Percentiles rank a stretch among this genome's conserved stretches.
Conservation (phyloP, 2,888 invertebrate species). For the Epinotia demarniana region DNA sequence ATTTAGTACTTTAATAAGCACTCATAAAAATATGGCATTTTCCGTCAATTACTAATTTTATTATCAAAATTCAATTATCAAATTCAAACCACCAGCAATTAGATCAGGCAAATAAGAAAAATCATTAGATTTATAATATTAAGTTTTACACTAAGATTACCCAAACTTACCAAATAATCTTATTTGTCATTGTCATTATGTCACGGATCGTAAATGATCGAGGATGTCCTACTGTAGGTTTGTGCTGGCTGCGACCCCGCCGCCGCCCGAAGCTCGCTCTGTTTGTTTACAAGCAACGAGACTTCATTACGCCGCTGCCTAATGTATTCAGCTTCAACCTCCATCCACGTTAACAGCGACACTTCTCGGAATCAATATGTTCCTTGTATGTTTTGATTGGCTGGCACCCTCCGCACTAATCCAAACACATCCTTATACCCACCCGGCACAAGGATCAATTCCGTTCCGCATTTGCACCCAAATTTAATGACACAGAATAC, state of each 20-base stretch:
- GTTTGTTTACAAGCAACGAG: slow-evolving; percentile 85
- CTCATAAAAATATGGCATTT: too few relatives aligned
- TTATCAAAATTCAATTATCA: too few relatives aligned
- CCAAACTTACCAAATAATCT: background rate
- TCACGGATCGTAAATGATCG: background rate
- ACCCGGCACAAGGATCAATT: slow-evolving; percentile 68
- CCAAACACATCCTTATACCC: slow-evolving; percentile 64
- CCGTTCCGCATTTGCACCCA: slow-evolving; percentile 57
- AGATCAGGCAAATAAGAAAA: too few relatives aligned
- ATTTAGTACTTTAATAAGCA: too few relatives aligned
- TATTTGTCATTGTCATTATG: background rate
- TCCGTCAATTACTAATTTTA: too few relatives aligned
- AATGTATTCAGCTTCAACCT: slow-evolving; percentile 85
- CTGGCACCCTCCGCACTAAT: slow-evolving; percentile 64
- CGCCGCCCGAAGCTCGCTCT: slow-evolving; percentile 61
- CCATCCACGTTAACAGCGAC: slow-evolving; percentile 84
- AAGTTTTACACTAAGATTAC: background rate
- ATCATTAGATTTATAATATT: too few relatives aligned
- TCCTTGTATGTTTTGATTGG: slow-evolving; percentile 85
- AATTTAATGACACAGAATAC: slow-evolving; percentile 82
- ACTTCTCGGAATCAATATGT: slow-evolving; percentile 85
- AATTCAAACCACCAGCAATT: too few relatives aligned
- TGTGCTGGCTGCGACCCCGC: slow-evolving; percentile 39
- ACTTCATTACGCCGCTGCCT: slow-evolving; percentile 85
- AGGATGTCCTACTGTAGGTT: slow-evolving; percentile 26